Base-by-base conservation (phyloP, 2,888 invertebrate genomes). In the Conus canariensis region DNA sequence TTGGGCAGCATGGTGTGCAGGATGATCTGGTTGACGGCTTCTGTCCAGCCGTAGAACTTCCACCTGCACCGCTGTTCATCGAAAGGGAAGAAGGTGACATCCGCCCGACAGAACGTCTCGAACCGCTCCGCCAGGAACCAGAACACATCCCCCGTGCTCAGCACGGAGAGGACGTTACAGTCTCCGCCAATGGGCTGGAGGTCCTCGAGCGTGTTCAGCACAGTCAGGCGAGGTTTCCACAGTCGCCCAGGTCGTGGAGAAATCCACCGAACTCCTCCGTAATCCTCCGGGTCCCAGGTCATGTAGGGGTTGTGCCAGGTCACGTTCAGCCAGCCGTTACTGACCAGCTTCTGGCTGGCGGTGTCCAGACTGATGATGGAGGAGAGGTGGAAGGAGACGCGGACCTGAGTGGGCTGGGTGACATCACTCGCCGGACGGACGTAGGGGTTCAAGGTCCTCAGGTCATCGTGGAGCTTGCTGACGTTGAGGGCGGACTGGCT, bases 251-350 rank as follows among this genome's bases (percentile, higher is more conserved):
- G 64, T 10, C 60, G 59, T 2, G 88, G 88, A 12, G 12, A 64
- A n/a, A 88, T 82, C 59, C 0, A 59, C 12, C 30, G 6, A 16
- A 25, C 30, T 10, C 85, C 85, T n/a, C 86, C 45, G 45, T 87
- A 45, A 1, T 87, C 10, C 45, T 14, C 67, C 1, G 88, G 77
- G 59, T 74, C 22, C 88, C 88, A 88, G 25, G 59, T 25, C 56
- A 58, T 25, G 88, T 88, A 88, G 45, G 77, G 45, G 88, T 88
- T 59, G 14, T 10, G 19, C 88, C 88, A 88, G 25, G 7, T 8
- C 25, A 88, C 88, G 16, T 45, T 22, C 88, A 88, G 12, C 88
- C 88, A 88, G 59, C 88, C 88, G 77, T 88, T 88, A 25, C 74
- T 88, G 77, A 22, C 14, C 58, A 88, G 58, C 14, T 74, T 88